A percentile compares a stretch with the other conserved stretches of the same genome.
Evolutionary conservation across 2,888 invertebrate species (phyloP).

Genomic region (Nesidiocoris tenuis): DNA sequence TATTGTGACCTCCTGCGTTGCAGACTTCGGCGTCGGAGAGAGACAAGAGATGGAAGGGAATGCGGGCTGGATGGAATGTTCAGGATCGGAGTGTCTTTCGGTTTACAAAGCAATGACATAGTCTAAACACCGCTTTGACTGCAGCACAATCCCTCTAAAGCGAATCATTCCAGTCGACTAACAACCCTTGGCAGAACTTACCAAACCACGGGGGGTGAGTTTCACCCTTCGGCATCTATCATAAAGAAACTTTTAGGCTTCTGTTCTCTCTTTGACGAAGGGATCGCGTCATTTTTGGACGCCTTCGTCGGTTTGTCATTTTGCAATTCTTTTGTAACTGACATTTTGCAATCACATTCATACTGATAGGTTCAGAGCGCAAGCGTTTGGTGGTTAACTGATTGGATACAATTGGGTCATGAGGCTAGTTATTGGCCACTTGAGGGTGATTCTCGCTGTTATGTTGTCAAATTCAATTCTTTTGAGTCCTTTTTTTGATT

Average conservation of each 20-base stretch:
- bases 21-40: neutral
- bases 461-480: no score
- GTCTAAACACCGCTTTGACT: slow-evolving; percentile 39
- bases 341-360: no score
- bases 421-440: no score
- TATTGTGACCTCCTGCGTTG: neutral
- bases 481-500: no score
- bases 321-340: no score
- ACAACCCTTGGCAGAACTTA: slow-evolving; percentile 32
- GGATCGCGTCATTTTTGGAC: slow-evolving; percentile 22
- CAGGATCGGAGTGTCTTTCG: slow-evolving; percentile 18
- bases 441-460: no score
- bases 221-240: slow-evolving; percentile 31
- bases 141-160: slow-evolving; percentile 21
- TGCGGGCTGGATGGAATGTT: slow-evolving; percentile 32
- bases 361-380: no score
- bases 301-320: no score
- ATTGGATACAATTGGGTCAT: no score
- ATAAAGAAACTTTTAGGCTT: slow-evolving; percentile 34
- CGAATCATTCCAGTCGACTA: slow-evolving; percentile 42
- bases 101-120: slow-evolving; percentile 41
- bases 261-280: slow-evolving; percentile 28
- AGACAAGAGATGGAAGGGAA: neutral
- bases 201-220: neutral
- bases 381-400: no score